phyloP scores from a whole-genome alignment of 2,797 vertebrate species.

The Acrocephalus scirpaceus region DNA sequence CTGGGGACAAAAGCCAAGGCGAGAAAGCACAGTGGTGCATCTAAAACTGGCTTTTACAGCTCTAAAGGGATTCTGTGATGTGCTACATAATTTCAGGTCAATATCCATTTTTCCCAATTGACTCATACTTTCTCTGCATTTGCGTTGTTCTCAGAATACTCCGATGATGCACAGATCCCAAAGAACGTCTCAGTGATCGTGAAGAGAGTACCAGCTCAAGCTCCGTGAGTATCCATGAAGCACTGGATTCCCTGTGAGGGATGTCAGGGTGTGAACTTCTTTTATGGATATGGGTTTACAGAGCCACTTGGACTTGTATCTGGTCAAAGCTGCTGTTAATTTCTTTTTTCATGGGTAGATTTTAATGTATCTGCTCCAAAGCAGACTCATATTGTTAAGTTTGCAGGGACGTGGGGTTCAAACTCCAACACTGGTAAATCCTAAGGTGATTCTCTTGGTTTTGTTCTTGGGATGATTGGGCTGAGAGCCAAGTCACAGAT shows the following conservation, averaged over 20 bases:
- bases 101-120: background rate
- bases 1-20: background rate
- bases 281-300: background rate
- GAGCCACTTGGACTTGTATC: background rate
- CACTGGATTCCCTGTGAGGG: background rate
- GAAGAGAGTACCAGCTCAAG: background rate
- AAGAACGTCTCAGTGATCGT: background rate
- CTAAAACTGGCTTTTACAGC: background rate
- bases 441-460: background rate
- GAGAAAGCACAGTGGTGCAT: background rate
- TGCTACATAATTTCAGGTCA: background rate
- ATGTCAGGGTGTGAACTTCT: background rate
- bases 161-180: background rate
- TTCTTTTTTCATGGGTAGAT: background rate
- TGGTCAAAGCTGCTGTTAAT: background rate
- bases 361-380: background rate
- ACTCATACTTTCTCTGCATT: too few relatives aligned
- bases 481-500: background rate
- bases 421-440: background rate
- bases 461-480: background rate
- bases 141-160: background rate
- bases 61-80: background rate
- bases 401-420: rapidly evolving
- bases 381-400: background rate
- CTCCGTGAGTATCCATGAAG: background rate